Evolutionary conservation across 2,888 invertebrate species (phyloP), one percentile per base, ranked within the genome.

Genomic region (Eudasyphora cyanicolor): DNA sequence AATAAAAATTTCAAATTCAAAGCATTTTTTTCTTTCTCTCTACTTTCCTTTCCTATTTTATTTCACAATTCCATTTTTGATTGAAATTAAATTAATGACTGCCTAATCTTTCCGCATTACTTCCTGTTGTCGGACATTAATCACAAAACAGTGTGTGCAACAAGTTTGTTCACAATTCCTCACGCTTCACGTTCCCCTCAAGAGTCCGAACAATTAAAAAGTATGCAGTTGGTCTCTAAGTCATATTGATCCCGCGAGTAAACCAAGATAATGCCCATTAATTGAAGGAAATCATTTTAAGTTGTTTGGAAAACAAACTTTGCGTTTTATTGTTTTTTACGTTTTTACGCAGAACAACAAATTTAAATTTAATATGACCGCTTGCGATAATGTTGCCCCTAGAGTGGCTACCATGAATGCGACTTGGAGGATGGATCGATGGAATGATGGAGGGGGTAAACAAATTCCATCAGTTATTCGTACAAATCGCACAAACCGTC

Each of bases 321-420:
- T 54, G 14, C 19, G 14, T 27, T 49, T 19, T 12, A 54, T 71
- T 71, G 32, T 29, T 71, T 71, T 21, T 19, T 21, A 51, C 54
- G 32, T 29, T 71, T 71, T 21, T 19, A 14, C 7, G 42, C 35
- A 10, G 42, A 74, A 67, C 49, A 76, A 71, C 51, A 82, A 76
- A 79, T 76, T 82, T 10, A 73, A 76, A 76, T 79, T 64, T 49
- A 73, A 76, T 79, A 79, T 69, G 60, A 51, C n/a, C 32, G 27
- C 35, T 35, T 24, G 21, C 14, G 67, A 54, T 67, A 77, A 73
- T 29, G 42, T 21, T 8, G n/a, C 19, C 24, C 32, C 35, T 3
- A 38, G 14, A 14, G 24, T 12, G 42, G 19, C 21, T 0, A 17
- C 10, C n/a, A n/a, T n/a, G n/a, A n/a, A n/a, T n/a, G n/a, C n/a